Percentiles rank a stretch among this genome's conserved stretches.
These are phyloP conservation scores for Formica exsecta DNA, from an alignment of 1,140 invertebrate species.

Conservation along the genomic window DNA sequence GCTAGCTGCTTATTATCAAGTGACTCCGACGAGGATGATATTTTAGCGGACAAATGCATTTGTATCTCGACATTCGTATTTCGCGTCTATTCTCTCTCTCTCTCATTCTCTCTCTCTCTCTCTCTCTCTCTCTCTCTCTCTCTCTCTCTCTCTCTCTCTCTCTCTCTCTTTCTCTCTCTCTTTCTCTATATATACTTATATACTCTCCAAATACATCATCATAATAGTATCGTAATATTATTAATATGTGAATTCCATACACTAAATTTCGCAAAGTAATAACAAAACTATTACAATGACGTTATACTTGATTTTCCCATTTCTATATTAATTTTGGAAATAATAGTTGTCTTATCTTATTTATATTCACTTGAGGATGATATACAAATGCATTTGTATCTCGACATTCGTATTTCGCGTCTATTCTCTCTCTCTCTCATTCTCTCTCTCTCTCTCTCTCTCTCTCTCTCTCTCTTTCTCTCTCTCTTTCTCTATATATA, in stretches of 20 bases:
- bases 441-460: neutral
- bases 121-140: too few relatives aligned
- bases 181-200: neutral
- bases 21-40: constrained; percentile 68
- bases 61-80: neutral
- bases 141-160: constrained; percentile 12
- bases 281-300: neutral
- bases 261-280: neutral
- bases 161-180: neutral
- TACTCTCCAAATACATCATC: neutral
- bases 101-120: too few relatives aligned
- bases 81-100: neutral
- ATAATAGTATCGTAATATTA: neutral
- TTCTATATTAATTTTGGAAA: neutral
- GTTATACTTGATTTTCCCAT: neutral
- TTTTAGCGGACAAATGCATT: constrained; percentile 33
- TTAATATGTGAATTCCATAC: neutral
- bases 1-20: constrained; percentile 71
- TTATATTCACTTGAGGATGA: neutral
- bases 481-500: neutral
- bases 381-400: too few relatives aligned
- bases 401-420: too few relatives aligned
- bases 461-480: neutral
- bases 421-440: too few relatives aligned
- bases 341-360: neutral